A percentile compares a stretch with the other conserved stretches of the same genome.
Conservation (phyloP, 2,888 invertebrate species). For the Punctoribates punctum region DNA sequence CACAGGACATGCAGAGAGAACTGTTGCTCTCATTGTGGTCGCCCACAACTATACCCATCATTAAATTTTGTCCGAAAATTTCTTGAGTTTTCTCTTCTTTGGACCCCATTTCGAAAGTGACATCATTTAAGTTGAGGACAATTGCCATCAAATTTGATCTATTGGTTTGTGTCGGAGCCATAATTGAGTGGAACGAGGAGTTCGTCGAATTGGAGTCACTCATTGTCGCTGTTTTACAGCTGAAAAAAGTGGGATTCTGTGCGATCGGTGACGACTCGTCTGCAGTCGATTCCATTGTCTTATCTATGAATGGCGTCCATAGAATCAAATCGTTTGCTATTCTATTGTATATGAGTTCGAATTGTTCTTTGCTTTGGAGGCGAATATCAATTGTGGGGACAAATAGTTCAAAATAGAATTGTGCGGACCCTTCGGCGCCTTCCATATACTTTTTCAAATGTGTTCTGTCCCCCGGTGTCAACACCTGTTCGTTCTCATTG, state of each 20-base stretch:
- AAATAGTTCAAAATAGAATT: slow-evolving; percentile 31
- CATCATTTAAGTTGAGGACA: slow-evolving; percentile 30
- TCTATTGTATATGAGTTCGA: slow-evolving; percentile 54
- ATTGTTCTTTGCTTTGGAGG: slow-evolving; percentile 41
- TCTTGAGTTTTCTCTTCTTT: slow-evolving; percentile 16
- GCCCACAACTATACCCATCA: slow-evolving; percentile 39
- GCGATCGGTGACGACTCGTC: not conserved
- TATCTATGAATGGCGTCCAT: slow-evolving; percentile 65
- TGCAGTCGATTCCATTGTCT: not conserved
- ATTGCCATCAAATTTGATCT: slow-evolving; percentile 21
- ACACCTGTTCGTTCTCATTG: slow-evolving; percentile 39
- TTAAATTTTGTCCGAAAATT: slow-evolving; percentile 38
- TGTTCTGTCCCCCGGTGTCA: slow-evolving; percentile 42
- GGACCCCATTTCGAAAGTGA: slow-evolving; percentile 31
- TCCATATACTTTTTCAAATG: slow-evolving; percentile 35
- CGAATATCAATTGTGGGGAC: slow-evolving; percentile 42
- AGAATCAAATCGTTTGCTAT: slow-evolving; percentile 76
- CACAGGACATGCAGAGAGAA: slow-evolving; percentile 33
- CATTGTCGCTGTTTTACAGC: slow-evolving; percentile 30
- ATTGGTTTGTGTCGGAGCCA: slow-evolving; percentile 18
- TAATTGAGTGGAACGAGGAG: slow-evolving; percentile 43
- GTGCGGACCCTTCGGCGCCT: not conserved
- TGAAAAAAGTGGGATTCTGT: slow-evolving; percentile 49
- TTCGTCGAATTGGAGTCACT: slow-evolving; percentile 42
- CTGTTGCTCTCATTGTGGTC: slow-evolving; percentile 38